phyloP scores from a whole-genome alignment of 2,888 invertebrate genomes.

The Petrophora chlorosata region DNA sequence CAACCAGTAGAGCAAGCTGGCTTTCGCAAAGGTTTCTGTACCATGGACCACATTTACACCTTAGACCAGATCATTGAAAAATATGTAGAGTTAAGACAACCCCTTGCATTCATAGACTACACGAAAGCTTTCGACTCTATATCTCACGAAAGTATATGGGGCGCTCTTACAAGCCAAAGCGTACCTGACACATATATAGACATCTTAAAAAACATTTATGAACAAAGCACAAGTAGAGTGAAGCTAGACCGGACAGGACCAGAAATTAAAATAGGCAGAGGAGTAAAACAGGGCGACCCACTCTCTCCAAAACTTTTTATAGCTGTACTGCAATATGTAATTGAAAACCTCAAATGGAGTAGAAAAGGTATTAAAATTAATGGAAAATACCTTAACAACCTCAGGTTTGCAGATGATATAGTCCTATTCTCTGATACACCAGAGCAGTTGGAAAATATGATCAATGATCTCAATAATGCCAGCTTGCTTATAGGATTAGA shows the following conservation, averaged over 20 bases:
- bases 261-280: background rate
- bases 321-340: background rate
- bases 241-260: background rate
- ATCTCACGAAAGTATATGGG: background rate
- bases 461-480: no score
- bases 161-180: background rate
- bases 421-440: slow-evolving; percentile 7
- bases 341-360: slow-evolving; percentile 2
- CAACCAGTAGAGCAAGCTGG: slow-evolving; percentile 9
- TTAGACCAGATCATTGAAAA: slow-evolving; percentile 9
- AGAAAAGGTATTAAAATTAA: slow-evolving; percentile 1
- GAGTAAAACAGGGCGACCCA: slow-evolving; percentile 10
- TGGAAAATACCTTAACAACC: background rate
- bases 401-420: slow-evolving; percentile 21
- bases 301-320: slow-evolving; percentile 6
- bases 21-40: slow-evolving; percentile 1
- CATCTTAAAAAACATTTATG: slow-evolving; percentile 1
- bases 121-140: slow-evolving; percentile 4
- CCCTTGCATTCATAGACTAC: slow-evolving; percentile 4
- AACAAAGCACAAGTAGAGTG: background rate
- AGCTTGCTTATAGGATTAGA: no score
- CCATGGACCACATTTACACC: slow-evolving; percentile 7
- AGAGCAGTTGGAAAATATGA: background rate
- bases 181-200: background rate
- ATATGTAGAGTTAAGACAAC: background rate